These are phyloP conservation scores for Apolygus lucorum DNA, from an alignment of 1,140 invertebrate species.

Conservation along the genomic window DNA sequence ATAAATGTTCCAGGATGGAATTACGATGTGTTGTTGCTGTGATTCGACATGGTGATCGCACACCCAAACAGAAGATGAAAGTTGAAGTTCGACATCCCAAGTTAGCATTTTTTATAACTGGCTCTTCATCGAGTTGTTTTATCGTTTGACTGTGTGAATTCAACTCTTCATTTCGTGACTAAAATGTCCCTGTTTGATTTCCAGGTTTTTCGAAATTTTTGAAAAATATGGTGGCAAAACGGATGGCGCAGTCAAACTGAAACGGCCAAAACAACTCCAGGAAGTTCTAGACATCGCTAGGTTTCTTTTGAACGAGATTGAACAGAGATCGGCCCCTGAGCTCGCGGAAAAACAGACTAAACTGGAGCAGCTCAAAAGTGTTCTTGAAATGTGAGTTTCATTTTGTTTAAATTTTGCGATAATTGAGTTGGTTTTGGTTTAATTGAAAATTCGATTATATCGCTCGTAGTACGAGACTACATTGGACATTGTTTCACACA, in stretches of 20 bases:
- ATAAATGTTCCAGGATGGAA: conserved; percentile 94
- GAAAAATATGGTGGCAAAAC: conserved; percentile 94
- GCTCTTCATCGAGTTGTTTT: no score
- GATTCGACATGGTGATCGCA: conserved; percentile 95
- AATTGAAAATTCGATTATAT: no score
- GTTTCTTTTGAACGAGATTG: conserved; percentile 77
- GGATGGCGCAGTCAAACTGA: conserved; percentile 93
- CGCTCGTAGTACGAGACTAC: no score
- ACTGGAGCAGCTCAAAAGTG: conserved; percentile 93
- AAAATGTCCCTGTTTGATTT: conserved; percentile 28
- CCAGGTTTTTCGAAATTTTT: conserved; percentile 96
- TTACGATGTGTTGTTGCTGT: conserved; percentile 95
- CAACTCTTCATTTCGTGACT: no score
- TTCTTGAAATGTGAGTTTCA: conserved; percentile 87
- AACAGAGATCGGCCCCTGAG: conserved; percentile 71
- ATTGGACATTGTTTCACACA: conserved; percentile 40
- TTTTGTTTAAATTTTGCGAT: no score
- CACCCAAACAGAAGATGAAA: conserved; percentile 99
- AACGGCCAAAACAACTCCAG: conserved; percentile 94
- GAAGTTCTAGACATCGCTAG: conserved; percentile 94
- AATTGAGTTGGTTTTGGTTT: no score
- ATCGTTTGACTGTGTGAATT: no score
- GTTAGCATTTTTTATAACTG: conserved; percentile 55
- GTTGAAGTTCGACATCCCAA: conserved; percentile 98
- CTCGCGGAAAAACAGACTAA: conserved; percentile 96